phyloP scores from a whole-genome alignment of 2,888 invertebrate species.

The Acronicta psi region DNA sequence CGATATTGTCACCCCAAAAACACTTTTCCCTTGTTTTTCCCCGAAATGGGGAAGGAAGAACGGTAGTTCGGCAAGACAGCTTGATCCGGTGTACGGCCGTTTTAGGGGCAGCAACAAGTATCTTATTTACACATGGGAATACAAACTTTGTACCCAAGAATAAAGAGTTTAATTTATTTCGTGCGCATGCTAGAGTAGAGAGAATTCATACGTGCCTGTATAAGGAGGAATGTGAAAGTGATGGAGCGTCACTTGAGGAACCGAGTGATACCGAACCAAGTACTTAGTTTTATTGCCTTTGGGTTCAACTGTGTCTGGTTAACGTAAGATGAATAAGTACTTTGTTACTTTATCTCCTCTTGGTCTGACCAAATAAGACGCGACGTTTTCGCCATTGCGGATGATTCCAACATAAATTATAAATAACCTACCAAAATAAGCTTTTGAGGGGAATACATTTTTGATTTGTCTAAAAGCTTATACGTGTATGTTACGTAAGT shows the following conservation, averaged over 20 bases:
- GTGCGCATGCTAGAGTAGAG: constrained; percentile 51
- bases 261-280: constrained; percentile 65
- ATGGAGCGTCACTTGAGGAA: constrained; percentile 68
- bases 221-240: constrained; percentile 78
- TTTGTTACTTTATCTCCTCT: constrained; percentile 8
- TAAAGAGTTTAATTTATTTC: constrained; percentile 68
- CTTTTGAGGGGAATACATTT: not conserved
- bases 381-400: not conserved
- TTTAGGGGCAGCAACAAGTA: constrained; percentile 85
- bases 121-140: constrained; percentile 66
- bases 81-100: constrained; percentile 80
- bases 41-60: constrained; percentile 79
- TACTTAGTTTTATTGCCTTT: constrained; percentile 65
- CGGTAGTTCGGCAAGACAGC: constrained; percentile 82
- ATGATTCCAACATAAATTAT: not conserved
- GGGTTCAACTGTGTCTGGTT: constrained; percentile 25
- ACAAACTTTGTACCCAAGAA: constrained; percentile 65
- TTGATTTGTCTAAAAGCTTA: constrained; percentile 8
- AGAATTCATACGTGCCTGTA: constrained; percentile 76
- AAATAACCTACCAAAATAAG: constrained; percentile 9
- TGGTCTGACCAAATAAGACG: constrained; percentile 3
- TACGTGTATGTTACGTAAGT: constrained; percentile 32
- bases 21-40: constrained; percentile 81
- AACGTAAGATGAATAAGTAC: constrained; percentile 22
- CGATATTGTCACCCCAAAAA: constrained; percentile 80